These are phyloP conservation scores for Colostygia pectinataria DNA, from an alignment of 2,888 invertebrate species.

Conservation along the genomic window DNA sequence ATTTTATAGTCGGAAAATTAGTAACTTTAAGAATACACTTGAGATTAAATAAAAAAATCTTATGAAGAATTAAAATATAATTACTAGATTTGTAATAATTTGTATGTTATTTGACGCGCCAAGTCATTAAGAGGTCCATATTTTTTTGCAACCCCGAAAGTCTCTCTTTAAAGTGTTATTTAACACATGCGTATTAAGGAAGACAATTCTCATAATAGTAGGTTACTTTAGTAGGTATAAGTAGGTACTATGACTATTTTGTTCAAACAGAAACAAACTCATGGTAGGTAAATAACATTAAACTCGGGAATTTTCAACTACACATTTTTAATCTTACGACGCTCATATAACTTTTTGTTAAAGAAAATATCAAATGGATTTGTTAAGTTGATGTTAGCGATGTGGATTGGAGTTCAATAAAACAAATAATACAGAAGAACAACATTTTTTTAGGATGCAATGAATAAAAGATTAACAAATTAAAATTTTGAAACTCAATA, in stretches of 20 bases:
- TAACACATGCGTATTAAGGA: conserved; percentile 23
- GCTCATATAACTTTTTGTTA: conserved; percentile 11
- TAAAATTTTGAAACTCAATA: not conserved
- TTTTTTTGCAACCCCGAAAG: conserved; percentile 54
- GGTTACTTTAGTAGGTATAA: conserved; percentile 29
- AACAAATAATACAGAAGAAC: too few species aligned
- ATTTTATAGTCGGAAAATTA: conserved; percentile 55
- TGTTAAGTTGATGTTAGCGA: too few species aligned
- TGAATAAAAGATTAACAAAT: too few species aligned
- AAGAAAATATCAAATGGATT: too few species aligned
- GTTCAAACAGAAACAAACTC: conserved; percentile 20
- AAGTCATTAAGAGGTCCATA: conserved; percentile 42
- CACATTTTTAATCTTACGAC: conserved; percentile 12
- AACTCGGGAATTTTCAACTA: conserved; percentile 22
- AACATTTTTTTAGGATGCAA: too few species aligned
- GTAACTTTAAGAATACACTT: conserved; percentile 62
- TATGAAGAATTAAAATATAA: conserved; percentile 61
- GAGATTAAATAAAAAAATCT: conserved; percentile 61
- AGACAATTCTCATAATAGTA: conserved; percentile 30
- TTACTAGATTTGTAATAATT: conserved; percentile 57
- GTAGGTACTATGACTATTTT: conserved; percentile 27
- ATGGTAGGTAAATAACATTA: conserved; percentile 16
- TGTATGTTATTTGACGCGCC: conserved; percentile 55
- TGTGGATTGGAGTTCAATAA: too few species aligned
- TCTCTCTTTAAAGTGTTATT: conserved; percentile 42